Percentiles rank a stretch among this genome's conserved stretches.
Evolutionary conservation across 2,888 invertebrate species (phyloP).

Genomic region (Acrobeloides nanus): DNA sequence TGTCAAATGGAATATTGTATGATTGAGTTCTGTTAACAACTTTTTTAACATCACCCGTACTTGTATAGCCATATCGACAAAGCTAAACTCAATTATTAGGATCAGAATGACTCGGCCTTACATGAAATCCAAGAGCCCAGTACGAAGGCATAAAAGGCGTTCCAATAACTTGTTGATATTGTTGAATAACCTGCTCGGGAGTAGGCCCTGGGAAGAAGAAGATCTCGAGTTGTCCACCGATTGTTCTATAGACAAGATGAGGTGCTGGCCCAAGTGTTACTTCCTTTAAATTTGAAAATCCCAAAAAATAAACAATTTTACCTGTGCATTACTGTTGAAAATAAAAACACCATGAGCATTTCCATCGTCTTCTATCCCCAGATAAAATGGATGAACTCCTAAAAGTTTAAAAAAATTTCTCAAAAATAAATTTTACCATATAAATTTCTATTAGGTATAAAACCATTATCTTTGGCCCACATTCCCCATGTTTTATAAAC

Average conservation of each 20-base stretch:
- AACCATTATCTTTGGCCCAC: slow-evolving; percentile 39
- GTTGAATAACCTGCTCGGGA: slow-evolving; percentile 53
- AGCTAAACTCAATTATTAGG: slow-evolving; percentile 20
- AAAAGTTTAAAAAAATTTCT: slow-evolving; percentile 38
- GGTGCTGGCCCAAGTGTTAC: slow-evolving; percentile 47
- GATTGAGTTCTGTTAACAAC: slow-evolving; percentile 31
- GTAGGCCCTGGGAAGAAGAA: slow-evolving; percentile 53
- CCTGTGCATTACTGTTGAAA: slow-evolving; percentile 46
- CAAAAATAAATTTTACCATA: too few species aligned
- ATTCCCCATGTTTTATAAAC: slow-evolving; percentile 41
- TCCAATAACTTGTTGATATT: slow-evolving; percentile 47
- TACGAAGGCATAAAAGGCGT: slow-evolving; percentile 50
- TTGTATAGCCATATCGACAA: slow-evolving; percentile 41
- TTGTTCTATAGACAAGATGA: slow-evolving; percentile 66
- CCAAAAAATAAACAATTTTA: slow-evolving; percentile 42
- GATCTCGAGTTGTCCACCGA: slow-evolving; percentile 46
- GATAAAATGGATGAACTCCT: slow-evolving; percentile 48
- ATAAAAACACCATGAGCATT: slow-evolving; percentile 47
- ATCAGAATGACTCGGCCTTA: slow-evolving; percentile 10
- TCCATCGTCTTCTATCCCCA: slow-evolving; percentile 40
- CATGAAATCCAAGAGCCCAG: slow-evolving; percentile 51
- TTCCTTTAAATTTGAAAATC: too few species aligned
- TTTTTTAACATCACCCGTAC: slow-evolving; percentile 32
- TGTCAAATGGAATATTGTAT: slow-evolving; percentile 44
- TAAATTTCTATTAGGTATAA: too few species aligned